Conservation (phyloP, 2,797 vertebrate genomes). For the Enteromius fasciolatus region DNA sequence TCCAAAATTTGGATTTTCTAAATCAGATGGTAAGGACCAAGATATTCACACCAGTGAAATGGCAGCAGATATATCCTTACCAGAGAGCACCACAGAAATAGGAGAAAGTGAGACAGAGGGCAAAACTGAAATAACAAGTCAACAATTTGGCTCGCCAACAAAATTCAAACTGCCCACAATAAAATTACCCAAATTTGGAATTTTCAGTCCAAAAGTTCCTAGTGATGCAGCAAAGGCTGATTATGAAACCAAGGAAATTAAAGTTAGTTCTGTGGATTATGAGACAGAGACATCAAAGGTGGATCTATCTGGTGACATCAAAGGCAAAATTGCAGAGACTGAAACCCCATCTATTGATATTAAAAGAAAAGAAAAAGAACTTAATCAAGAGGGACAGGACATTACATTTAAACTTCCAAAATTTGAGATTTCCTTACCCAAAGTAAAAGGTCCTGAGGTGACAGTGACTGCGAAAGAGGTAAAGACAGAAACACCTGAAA, state of each 20-base stretch:
- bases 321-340: constrained; percentile 9
- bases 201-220: constrained; percentile 52
- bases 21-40: constrained; percentile 56
- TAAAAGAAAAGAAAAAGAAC: constrained; percentile 18
- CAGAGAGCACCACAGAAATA: constrained; percentile 45
- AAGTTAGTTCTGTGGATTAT: constrained; percentile 7
- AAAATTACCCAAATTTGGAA: constrained; percentile 70
- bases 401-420: constrained; percentile 64
- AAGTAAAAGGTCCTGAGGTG: constrained; percentile 40
- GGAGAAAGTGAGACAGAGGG: constrained; percentile 46
- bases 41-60: constrained; percentile 56
- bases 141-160: constrained; percentile 64
- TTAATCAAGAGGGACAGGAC: constrained; percentile 36
- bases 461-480: constrained; percentile 41
- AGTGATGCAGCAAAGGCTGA: constrained; percentile 30
- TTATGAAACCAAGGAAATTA: constrained; percentile 33
- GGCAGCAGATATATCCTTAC: constrained; percentile 47
- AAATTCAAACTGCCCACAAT: constrained; percentile 66
- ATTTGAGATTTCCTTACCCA: constrained; percentile 61
- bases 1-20: constrained; percentile 69
- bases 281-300: constrained; percentile 28
- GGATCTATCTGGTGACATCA: constrained; percentile 23
- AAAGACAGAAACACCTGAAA: constrained; percentile 4
- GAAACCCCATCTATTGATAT: constrained; percentile 21
- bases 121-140: constrained; percentile 51